Conservation (phyloP, 2,797 vertebrate species). For the Halcyon smyrnensis region DNA sequence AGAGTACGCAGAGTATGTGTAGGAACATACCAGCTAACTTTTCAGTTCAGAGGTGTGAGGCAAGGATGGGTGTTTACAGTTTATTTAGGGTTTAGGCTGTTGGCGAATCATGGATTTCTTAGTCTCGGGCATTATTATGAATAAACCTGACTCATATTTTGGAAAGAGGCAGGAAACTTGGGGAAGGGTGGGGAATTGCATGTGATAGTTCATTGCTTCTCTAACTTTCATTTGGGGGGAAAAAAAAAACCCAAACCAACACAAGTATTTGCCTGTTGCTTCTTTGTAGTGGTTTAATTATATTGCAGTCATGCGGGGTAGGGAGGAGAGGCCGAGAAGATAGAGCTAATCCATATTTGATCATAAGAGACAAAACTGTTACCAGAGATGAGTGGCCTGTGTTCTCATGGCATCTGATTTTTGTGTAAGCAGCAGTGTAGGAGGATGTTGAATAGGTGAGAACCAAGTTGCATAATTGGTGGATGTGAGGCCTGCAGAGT, state of each 20-base stretch:
- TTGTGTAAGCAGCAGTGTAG: slow-evolving; percentile 46
- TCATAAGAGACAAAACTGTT: slow-evolving; percentile 35
- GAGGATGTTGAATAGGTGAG: slow-evolving; percentile 58
- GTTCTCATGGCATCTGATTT: neutral
- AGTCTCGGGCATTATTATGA: neutral
- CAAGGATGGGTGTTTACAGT: neutral
- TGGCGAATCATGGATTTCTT: neutral
- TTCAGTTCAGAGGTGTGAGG: neutral
- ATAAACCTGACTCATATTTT: slow-evolving; percentile 49
- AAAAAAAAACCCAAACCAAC: neutral
- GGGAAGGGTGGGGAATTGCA: neutral
- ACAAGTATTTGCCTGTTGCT: slow-evolving; percentile 11
- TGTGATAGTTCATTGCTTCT: slow-evolving; percentile 1
- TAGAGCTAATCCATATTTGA: slow-evolving; percentile 18
- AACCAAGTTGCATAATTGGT: neutral
- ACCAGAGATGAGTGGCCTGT: slow-evolving; percentile 30
- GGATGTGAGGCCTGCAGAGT: neutral
- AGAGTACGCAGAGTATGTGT: neutral
- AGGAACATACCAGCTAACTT: neutral
- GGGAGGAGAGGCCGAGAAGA: neutral
- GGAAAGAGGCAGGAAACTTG: neutral
- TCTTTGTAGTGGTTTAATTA: slow-evolving; percentile 59
- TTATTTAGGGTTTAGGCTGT: neutral
- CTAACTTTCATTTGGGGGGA: neutral
- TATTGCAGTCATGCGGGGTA: neutral